Conservation (phyloP, 2,113 vertebrate genomes). For the Phoenicopterus ruber region DNA sequence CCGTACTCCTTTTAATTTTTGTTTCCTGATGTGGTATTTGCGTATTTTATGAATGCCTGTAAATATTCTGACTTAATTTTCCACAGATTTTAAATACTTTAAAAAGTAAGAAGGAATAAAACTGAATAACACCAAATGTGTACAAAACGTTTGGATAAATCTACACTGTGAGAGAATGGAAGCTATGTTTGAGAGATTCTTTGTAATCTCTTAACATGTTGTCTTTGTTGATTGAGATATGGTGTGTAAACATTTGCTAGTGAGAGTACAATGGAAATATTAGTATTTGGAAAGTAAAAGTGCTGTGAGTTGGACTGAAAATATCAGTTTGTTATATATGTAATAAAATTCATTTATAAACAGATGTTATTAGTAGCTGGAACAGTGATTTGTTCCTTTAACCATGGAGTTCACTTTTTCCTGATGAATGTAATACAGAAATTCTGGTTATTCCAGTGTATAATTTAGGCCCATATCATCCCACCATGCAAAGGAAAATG, state of each 20-base stretch:
- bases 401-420: not conserved
- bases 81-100: not conserved
- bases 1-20: not conserved
- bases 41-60: not conserved
- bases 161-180: not conserved
- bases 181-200: not conserved
- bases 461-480: not conserved
- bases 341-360: not conserved
- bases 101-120: not conserved
- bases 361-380: not conserved
- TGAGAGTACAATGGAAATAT: not conserved
- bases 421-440: not conserved
- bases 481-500: not conserved
- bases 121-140: not conserved
- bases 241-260: not conserved
- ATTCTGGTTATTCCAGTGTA: not conserved
- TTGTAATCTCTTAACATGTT: not conserved
- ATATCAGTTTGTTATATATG: not conserved
- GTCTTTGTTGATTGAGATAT: not conserved
- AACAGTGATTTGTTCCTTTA: not conserved
- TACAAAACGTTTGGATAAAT: not conserved
- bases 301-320: not conserved
- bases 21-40: not conserved
- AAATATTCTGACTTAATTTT: not conserved
- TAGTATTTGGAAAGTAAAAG: not conserved